Evolutionary conservation across 2,113 vertebrate species (phyloP).

Genomic region (Hemibagrus wyckioides): DNA sequence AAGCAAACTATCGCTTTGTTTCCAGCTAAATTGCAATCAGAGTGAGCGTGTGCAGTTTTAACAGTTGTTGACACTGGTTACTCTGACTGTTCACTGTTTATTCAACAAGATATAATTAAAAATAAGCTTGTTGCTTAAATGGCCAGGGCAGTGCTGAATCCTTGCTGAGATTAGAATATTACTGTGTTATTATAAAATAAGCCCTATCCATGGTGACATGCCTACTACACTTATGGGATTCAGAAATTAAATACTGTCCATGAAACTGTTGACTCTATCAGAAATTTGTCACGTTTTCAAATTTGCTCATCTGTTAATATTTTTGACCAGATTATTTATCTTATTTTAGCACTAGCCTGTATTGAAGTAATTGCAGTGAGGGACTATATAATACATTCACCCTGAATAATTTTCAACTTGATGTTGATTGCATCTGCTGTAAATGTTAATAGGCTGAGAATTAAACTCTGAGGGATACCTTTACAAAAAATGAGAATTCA

Average conservation of each 20-base stretch:
- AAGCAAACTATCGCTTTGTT: slow-evolving; percentile 39
- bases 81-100: not conserved
- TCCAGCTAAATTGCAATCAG: slow-evolving; percentile 38
- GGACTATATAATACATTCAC: not conserved
- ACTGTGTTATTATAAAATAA: not conserved
- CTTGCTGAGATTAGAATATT: not conserved
- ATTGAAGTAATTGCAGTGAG: not conserved
- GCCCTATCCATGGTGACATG: not conserved
- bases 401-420: not conserved
- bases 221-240: not conserved
- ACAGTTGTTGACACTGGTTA: not conserved
- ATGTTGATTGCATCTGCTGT: not conserved
- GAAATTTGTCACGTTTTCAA: not conserved
- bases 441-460: not conserved
- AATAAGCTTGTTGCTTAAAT: no score
- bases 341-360: not conserved
- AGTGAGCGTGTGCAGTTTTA: slow-evolving; percentile 19
- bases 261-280: not conserved
- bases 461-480: not conserved
- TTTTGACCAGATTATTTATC: not conserved
- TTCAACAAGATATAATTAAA: slow-evolving; percentile 16
- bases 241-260: not conserved
- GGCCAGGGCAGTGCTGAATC: not conserved
- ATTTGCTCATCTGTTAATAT: not conserved
- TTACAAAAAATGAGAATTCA: not conserved